These are phyloP conservation scores for Salvelinus namaycush DNA, from an alignment of 2,113 vertebrate species.

Conservation along the genomic window DNA sequence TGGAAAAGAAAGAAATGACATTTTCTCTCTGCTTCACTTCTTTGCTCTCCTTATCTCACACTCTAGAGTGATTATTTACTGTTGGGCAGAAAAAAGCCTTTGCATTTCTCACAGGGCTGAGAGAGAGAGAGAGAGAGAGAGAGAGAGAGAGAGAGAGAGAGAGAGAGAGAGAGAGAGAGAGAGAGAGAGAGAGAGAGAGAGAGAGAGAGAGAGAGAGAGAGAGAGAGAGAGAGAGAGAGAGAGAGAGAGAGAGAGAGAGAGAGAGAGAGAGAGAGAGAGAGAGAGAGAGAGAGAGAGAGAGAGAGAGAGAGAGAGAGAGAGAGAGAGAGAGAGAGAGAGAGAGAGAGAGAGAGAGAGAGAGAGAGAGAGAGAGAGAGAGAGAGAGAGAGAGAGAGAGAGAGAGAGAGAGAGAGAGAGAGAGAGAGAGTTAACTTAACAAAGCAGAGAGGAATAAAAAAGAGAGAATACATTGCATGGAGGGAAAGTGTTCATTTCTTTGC, in stretches of 20 bases:
- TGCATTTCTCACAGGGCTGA: slow-evolving; percentile 39
- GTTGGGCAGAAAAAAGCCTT: slow-evolving; percentile 27
- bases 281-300: not conserved
- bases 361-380: no score
- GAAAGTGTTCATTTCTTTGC: slow-evolving; percentile 24
- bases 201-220: not conserved
- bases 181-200: not conserved
- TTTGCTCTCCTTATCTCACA: not conserved
- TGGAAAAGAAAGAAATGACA: slow-evolving; percentile 41
- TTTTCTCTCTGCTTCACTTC: slow-evolving; percentile 12
- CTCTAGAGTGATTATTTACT: slow-evolving; percentile 42
- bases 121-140: not conserved
- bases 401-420: no score
- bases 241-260: not conserved
- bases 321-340: no score
- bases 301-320: not conserved
- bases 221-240: not conserved
- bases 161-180: not conserved
- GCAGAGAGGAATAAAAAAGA: slow-evolving; percentile 10
- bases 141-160: no score
- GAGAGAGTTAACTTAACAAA: not conserved
- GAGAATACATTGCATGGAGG: slow-evolving; percentile 20
- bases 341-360: no score
- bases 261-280: no score
- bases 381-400: no score